These are phyloP conservation scores for Macrochelys suwanniensis DNA, from an alignment of 2,797 vertebrate genomes.

Conservation along the genomic window DNA sequence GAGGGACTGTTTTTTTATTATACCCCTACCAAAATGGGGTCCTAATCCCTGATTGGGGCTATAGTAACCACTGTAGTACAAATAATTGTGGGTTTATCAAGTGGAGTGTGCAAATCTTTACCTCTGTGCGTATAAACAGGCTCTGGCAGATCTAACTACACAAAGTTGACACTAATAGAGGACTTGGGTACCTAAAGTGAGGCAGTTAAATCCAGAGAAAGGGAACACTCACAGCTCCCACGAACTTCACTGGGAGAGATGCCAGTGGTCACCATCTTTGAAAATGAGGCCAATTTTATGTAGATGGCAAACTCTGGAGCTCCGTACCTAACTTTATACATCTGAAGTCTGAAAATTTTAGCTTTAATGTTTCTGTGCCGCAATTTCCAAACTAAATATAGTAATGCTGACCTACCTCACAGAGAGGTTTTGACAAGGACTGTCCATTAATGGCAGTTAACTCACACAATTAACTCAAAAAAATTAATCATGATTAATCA, in stretches of 20 bases:
- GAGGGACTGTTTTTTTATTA: background rate
- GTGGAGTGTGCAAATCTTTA: background rate
- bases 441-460: no score
- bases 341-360: no score
- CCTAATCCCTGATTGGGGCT: background rate
- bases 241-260: background rate
- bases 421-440: no score
- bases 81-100: background rate
- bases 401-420: no score
- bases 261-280: background rate
- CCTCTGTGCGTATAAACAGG: background rate
- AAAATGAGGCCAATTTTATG: background rate
- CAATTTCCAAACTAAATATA: no score
- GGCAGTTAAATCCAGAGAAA: background rate
- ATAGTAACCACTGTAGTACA: background rate
- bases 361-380: no score
- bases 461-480: no score
- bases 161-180: background rate
- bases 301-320: background rate
- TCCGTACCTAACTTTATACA: no score
- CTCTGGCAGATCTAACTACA: background rate
- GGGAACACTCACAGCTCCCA: no score
- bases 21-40: rapidly evolving
- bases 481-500: no score
- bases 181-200: rapidly evolving